Percentiles rank a stretch among this genome's conserved stretches.
These are phyloP conservation scores for Zeugodacus cucurbitae DNA, from an alignment of 1,140 invertebrate species.

Conservation along the genomic window DNA sequence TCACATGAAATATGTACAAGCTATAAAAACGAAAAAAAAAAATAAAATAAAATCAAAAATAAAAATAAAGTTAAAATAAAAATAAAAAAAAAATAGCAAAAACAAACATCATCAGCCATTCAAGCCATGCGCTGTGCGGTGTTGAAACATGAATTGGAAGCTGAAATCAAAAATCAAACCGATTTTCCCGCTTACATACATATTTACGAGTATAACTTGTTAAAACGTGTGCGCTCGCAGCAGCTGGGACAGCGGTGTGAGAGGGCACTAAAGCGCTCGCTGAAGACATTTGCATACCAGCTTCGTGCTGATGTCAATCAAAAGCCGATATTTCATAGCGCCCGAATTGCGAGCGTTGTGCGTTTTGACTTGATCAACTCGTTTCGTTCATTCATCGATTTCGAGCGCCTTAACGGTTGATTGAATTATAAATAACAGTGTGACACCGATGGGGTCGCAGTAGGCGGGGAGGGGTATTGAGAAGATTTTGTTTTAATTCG, in stretches of 20 bases:
- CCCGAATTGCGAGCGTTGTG: neutral
- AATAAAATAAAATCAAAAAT: neutral
- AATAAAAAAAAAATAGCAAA: neutral
- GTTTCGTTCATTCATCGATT: slow-evolving; percentile 36
- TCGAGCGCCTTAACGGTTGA: neutral
- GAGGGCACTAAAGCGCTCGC: too few species aligned
- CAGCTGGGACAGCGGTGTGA: neutral
- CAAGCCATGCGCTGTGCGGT: neutral
- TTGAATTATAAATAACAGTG: neutral
- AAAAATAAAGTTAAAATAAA: neutral
- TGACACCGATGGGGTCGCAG: neutral
- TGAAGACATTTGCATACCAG: slow-evolving; percentile 12
- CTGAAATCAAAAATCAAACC: slow-evolving; percentile 15
- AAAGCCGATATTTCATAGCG: slow-evolving; percentile 7
- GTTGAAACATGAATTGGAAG: slow-evolving; percentile 31
- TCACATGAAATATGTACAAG: neutral
- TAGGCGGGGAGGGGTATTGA: too few species aligned
- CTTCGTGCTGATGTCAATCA: neutral
- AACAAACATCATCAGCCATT: neutral
- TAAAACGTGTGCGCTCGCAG: neutral
- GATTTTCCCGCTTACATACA: neutral
- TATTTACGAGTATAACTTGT: neutral
- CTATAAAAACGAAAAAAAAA: neutral
- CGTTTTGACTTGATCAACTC: neutral
- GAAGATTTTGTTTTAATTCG: too few species aligned